These are phyloP conservation scores for Hephaestus fuliginosus DNA, from an alignment of 2,797 vertebrate species.

Conservation along the genomic window DNA sequence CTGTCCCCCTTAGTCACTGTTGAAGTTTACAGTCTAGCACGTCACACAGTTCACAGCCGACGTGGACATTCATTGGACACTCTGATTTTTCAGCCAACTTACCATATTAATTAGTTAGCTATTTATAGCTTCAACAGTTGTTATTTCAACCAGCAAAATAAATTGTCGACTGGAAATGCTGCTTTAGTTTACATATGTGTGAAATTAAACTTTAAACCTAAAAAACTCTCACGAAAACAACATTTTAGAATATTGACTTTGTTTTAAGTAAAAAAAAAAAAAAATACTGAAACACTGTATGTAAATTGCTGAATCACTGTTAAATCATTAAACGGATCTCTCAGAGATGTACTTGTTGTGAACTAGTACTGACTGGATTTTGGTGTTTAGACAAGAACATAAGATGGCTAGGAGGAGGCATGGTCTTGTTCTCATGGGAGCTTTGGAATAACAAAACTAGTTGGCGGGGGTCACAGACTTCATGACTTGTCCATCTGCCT, in stretches of 20 bases:
- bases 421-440: constrained; percentile 4
- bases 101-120: no score
- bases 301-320: background rate
- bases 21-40: background rate
- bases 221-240: background rate
- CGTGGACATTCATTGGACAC: no score
- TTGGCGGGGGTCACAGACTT: background rate
- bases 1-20: no score
- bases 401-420: background rate
- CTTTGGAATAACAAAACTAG: background rate
- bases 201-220: no score
- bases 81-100: no score
- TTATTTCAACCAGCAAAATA: no score
- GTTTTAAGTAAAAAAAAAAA: no score
- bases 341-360: background rate
- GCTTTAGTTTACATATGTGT: no score
- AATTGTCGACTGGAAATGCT: no score
- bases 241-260: no score
- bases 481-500: no score
- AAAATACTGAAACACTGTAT: background rate
- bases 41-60: background rate
- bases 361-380: background rate
- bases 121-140: no score
- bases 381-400: background rate
- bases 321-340: background rate